Percentiles rank a stretch among this genome's conserved stretches.
Evolutionary conservation across 2,797 vertebrate genomes (phyloP).

Genomic region (Mus caroli): DNA sequence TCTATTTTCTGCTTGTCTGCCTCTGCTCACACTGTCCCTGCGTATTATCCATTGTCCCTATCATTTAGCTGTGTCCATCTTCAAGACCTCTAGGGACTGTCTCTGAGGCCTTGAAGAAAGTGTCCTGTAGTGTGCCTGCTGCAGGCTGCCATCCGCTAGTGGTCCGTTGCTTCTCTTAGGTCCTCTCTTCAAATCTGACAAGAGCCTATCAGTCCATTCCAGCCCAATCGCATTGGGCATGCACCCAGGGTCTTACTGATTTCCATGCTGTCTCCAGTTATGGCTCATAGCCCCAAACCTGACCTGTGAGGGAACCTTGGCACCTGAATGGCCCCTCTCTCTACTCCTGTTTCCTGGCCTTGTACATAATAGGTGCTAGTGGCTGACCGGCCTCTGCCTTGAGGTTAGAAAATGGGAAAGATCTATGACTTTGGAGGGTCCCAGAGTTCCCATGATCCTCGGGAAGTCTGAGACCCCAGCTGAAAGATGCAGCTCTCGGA

Average conservation of each 20-base stretch:
- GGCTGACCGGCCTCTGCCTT: not conserved
- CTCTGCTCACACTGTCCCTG: conserved; percentile 16
- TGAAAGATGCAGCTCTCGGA: not conserved
- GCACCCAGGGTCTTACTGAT: not conserved
- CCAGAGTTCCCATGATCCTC: not conserved
- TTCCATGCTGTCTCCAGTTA: not conserved
- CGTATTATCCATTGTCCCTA: not conserved
- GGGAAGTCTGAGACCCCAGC: not conserved
- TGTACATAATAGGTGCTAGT: not conserved
- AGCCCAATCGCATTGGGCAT: rapidly evolving
- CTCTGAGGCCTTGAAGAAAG: conserved; percentile 10
- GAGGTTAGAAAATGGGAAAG: not conserved
- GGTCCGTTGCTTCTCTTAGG: not conserved
- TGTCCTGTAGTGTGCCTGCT: not conserved
- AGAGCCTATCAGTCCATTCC: not conserved
- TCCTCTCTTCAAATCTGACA: not conserved
- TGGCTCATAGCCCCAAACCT: not conserved
- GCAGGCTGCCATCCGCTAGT: not conserved
- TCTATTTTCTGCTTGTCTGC: conserved; percentile 39
- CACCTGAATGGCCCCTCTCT: not conserved
- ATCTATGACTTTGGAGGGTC: not conserved
- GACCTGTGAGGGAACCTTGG: not conserved
- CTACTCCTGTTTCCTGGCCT: not conserved
- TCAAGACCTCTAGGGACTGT: not conserved
- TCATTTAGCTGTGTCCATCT: conserved; percentile 28